Evolutionary conservation across 2,797 vertebrate genomes (phyloP).

Genomic region (Pristis pectinata): DNA sequence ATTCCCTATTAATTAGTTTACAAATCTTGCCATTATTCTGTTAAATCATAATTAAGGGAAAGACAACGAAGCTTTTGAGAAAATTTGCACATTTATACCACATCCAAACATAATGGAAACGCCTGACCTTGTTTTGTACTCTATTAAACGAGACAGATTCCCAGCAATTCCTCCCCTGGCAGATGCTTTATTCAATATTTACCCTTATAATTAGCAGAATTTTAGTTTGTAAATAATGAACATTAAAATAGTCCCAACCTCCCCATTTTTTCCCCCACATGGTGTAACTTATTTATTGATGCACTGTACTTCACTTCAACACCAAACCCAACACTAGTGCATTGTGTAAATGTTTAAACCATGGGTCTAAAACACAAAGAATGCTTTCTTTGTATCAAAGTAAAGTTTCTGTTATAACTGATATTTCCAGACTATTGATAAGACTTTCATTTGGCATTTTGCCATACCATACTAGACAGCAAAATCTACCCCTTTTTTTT

Average conservation of each 20-base stretch:
- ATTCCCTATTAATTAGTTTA: not conserved
- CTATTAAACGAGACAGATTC: not conserved
- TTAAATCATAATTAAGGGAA: not conserved
- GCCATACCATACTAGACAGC: not conserved
- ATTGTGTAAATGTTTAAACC: not conserved
- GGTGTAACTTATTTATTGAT: not conserved
- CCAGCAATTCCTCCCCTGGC: not conserved
- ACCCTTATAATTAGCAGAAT: not conserved
- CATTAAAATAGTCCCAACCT: not conserved
- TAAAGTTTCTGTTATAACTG: not conserved
- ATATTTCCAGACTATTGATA: not conserved
- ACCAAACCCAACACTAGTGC: not conserved
- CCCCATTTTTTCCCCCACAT: not conserved
- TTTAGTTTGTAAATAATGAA: conserved; percentile 21
- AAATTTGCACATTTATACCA: not conserved
- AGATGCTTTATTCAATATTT: not conserved
- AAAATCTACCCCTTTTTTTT: not conserved
- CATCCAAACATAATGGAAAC: not conserved
- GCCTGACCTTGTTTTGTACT: not conserved
- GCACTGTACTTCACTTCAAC: not conserved
- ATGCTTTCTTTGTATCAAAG: not conserved
- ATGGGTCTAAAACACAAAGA: not conserved
- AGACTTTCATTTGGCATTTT: not conserved
- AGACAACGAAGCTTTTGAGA: not conserved
- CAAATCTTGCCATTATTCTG: not conserved